phyloP scores from a whole-genome alignment of 2,888 invertebrate genomes.

The Mylabris sibirica region DNA sequence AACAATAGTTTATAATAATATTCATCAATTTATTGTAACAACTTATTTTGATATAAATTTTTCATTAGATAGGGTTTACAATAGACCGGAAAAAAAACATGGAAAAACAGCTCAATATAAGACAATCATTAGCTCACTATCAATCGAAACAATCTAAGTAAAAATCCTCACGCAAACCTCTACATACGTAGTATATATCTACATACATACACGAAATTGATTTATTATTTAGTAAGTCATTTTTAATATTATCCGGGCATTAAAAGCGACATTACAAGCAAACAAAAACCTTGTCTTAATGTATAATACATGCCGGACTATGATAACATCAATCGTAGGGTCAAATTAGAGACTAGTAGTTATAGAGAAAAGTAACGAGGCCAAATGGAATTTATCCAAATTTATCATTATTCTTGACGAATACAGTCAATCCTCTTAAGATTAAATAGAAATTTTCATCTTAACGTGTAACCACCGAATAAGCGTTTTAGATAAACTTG shows the following conservation, averaged over 20 bases:
- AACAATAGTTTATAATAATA: background rate
- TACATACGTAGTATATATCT: no score
- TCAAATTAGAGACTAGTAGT: conserved; percentile 6
- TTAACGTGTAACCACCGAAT: background rate
- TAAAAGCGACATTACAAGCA: conserved; percentile 48
- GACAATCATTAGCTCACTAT: conserved; percentile 59
- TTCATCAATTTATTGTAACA: background rate
- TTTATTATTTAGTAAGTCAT: conserved; percentile 60
- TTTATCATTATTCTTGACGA: conserved; percentile 13
- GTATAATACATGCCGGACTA: conserved; percentile 45
- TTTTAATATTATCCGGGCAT: conserved; percentile 57
- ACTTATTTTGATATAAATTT: background rate
- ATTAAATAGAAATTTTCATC: background rate
- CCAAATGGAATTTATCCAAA: conserved; percentile 18
- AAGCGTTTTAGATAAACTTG: background rate
- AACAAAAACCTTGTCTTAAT: conserved; percentile 53
- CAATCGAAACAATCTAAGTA: conserved; percentile 54
- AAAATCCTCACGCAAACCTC: conserved; percentile 47
- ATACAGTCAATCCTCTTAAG: background rate
- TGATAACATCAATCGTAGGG: conserved; percentile 44
- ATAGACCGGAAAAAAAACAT: background rate
- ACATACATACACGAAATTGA: conserved; percentile 51
- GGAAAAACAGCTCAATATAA: conserved; percentile 38
- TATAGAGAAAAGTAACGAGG: background rate
- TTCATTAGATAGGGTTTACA: background rate